Evolutionary conservation across 2,797 vertebrate species (phyloP).

Genomic region (Eulemur rubriventer): DNA sequence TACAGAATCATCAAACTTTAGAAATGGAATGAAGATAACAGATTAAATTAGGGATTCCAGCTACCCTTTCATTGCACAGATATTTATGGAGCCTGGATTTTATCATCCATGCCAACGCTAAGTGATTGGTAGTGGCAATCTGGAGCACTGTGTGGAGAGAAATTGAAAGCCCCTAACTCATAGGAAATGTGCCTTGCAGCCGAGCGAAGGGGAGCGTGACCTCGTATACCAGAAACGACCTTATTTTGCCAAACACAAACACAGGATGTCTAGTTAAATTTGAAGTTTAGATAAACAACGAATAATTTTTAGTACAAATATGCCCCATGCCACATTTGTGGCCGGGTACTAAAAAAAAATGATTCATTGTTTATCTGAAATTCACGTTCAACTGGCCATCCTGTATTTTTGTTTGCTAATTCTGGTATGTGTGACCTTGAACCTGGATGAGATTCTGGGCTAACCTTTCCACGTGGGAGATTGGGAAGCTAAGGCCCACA

Average conservation of each 20-base stretch:
- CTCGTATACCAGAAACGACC: not conserved
- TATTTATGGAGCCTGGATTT: conserved; percentile 43
- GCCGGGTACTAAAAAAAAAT: not conserved
- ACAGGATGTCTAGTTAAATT: not conserved
- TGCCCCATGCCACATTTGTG: not conserved
- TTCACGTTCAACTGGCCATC: not conserved
- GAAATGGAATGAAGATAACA: conserved; percentile 43
- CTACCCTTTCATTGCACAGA: conserved; percentile 8
- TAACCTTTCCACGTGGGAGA: conserved; percentile 16
- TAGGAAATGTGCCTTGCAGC: not conserved
- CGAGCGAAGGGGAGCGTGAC: not conserved
- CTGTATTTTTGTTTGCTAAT: not conserved
- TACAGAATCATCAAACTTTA: conserved; percentile 19
- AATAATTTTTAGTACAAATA: conserved; percentile 11
- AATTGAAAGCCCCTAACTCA: not conserved
- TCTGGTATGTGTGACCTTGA: not conserved
- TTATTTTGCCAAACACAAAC: conserved; percentile 33
- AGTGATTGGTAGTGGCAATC: not conserved
- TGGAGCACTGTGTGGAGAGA: not conserved
- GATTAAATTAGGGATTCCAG: not conserved
- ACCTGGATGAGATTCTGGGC: not conserved
- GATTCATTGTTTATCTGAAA: conserved; percentile 27
- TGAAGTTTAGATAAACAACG: not conserved
- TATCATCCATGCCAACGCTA: not conserved
- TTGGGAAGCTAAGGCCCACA: not conserved